These are phyloP conservation scores for Hemibagrus guttatus DNA, from an alignment of 2,797 vertebrate genomes.

Conservation along the genomic window DNA sequence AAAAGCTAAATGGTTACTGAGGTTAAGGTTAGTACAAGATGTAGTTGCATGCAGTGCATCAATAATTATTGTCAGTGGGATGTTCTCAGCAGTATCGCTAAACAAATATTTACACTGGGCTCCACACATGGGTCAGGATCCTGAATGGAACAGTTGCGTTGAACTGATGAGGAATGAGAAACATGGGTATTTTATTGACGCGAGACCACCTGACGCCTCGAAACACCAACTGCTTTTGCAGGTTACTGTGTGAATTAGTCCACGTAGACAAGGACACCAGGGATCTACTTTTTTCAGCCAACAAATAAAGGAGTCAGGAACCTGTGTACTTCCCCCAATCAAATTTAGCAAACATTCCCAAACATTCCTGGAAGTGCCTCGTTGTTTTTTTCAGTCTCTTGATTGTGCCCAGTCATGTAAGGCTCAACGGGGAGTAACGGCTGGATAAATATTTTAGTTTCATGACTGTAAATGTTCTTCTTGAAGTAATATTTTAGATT, in stretches of 20 bases:
- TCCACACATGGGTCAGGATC: not conserved
- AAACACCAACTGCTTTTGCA: slow-evolving; percentile 27
- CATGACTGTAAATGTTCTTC: slow-evolving; percentile 49
- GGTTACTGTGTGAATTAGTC: slow-evolving; percentile 33
- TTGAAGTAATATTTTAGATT: not conserved
- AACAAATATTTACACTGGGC: not conserved
- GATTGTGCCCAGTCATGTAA: slow-evolving; percentile 14
- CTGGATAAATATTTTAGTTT: slow-evolving; percentile 6
- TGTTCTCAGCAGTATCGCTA: not conserved
- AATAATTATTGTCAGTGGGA: not conserved
- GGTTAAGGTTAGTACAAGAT: slow-evolving; percentile 6
- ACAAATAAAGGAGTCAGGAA: slow-evolving; percentile 46
- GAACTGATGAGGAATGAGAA: slow-evolving; percentile 28
- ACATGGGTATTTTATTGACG: not conserved
- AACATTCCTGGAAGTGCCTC: not conserved
- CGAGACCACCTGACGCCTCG: slow-evolving; percentile 24
- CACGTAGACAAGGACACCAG: not conserved
- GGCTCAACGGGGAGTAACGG: not conserved
- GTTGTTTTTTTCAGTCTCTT: not conserved
- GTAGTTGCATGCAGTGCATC: too few species aligned
- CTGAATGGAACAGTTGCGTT: slow-evolving; percentile 13
- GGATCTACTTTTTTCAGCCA: not conserved
- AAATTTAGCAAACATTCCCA: slow-evolving; percentile 33
- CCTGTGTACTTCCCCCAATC: slow-evolving; percentile 47
- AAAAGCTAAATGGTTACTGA: not conserved